phyloP scores from a whole-genome alignment of 2,797 vertebrate species.

The Tenualosa thibaudeaui region DNA sequence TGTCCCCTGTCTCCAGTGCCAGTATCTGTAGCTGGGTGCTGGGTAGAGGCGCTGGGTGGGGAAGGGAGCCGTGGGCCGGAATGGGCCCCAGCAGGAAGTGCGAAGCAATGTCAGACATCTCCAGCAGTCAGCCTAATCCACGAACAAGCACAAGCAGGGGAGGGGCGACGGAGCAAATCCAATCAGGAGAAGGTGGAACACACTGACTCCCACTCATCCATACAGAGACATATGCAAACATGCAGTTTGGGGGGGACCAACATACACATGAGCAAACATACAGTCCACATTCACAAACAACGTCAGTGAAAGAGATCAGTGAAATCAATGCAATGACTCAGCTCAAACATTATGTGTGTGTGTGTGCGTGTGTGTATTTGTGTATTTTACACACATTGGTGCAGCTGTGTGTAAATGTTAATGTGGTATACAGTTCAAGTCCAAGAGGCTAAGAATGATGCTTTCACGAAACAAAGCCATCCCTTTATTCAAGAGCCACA shows the following conservation, averaged over 20 bases:
- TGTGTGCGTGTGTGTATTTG: background rate
- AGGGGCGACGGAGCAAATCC: constrained; percentile 50
- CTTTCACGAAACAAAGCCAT: too few relatives aligned
- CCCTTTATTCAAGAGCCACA: background rate
- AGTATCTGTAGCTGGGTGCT: background rate
- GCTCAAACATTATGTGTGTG: background rate
- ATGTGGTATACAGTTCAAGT: too few relatives aligned
- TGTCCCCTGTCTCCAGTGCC: too few relatives aligned
- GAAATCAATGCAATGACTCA: background rate
- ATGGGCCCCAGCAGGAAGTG: constrained; percentile 34
- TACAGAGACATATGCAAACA: background rate
- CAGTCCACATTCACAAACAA: background rate
- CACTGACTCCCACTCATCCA: background rate
- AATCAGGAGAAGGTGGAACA: constrained; percentile 40
- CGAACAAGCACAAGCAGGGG: constrained; percentile 31
- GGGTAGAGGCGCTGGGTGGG: too few relatives aligned
- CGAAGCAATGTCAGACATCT: constrained; percentile 54
- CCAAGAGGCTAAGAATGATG: too few relatives aligned
- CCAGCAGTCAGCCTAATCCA: constrained; percentile 47
- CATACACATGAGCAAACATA: background rate
- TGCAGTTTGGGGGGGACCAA: background rate
- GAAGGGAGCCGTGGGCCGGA: too few relatives aligned
- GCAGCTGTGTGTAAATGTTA: background rate
- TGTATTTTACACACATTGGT: background rate
- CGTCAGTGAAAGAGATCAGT: background rate